phyloP scores from a whole-genome alignment of 2,113 vertebrate genomes.

The Sus scrofa region DNA sequence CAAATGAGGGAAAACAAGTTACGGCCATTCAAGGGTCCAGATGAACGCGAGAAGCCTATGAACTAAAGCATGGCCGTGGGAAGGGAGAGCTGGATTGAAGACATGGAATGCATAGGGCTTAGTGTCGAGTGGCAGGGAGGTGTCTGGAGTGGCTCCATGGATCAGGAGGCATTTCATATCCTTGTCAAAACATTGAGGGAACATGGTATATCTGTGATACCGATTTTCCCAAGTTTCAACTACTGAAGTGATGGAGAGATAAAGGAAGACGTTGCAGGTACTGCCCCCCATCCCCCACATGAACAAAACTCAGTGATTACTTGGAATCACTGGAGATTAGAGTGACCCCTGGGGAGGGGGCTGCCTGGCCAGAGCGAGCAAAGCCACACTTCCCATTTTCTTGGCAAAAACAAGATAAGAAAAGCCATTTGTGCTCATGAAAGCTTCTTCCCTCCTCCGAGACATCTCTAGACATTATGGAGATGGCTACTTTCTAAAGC shows the following conservation, averaged over 20 bases:
- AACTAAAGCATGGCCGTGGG: background rate
- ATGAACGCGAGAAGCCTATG: background rate
- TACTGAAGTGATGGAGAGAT: background rate
- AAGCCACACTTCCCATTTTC: background rate
- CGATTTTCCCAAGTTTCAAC: background rate
- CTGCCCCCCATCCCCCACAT: background rate
- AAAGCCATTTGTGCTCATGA: background rate
- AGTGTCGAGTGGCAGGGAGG: background rate
- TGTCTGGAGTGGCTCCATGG: background rate
- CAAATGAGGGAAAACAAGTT: background rate
- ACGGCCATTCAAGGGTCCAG: background rate
- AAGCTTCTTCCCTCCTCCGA: background rate
- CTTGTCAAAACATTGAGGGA: background rate
- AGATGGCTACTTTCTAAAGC: background rate
- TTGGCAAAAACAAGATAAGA: background rate
- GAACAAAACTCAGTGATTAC: background rate
- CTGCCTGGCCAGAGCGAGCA: fast-evolving
- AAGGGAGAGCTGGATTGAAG: background rate
- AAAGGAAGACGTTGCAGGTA: background rate
- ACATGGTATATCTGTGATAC: background rate
- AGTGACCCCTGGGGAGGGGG: fast-evolving
- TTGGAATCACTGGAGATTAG: too few relatives aligned
- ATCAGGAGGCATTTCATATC: background rate
- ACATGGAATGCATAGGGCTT: too few relatives aligned
- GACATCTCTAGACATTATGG: background rate